phyloP scores from a whole-genome alignment of 2,888 invertebrate genomes.

The Lissocephala sabroskyi region DNA sequence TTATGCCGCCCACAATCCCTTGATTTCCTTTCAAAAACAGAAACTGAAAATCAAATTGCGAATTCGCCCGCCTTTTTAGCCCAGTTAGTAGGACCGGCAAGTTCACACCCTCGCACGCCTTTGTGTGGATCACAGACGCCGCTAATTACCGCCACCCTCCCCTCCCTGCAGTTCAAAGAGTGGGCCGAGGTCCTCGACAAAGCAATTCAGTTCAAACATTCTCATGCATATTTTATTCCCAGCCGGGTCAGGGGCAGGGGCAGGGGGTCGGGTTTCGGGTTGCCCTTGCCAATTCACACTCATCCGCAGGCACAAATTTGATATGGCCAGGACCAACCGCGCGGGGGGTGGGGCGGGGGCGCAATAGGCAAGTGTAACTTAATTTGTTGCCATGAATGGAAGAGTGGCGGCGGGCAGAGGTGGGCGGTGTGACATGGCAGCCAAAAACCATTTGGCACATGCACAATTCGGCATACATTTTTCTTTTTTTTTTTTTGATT shows the following conservation, averaged over 20 bases:
- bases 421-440: constrained; percentile 14
- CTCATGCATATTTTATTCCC: constrained; percentile 54
- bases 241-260: constrained; percentile 22
- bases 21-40: too few relatives aligned
- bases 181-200: constrained; percentile 22
- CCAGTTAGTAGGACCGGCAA: constrained; percentile 43
- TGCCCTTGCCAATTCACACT: constrained; percentile 18
- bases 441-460: constrained; percentile 49
- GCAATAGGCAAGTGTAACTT: constrained; percentile 44
- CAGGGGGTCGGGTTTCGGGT: too few relatives aligned
- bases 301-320: constrained; percentile 5
- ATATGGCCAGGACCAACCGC: constrained; percentile 16
- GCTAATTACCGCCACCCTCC: constrained; percentile 58
- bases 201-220: constrained; percentile 39
- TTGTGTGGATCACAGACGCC: constrained; percentile 23
- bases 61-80: too few relatives aligned
- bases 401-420: too few relatives aligned
- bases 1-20: too few relatives aligned
- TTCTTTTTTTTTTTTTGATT: too few relatives aligned
- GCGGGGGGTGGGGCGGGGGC: background rate
- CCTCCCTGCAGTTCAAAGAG: too few relatives aligned
- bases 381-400: constrained; percentile 45
- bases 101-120: constrained; percentile 35
- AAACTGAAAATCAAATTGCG: too few relatives aligned
- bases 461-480: constrained; percentile 46